These are phyloP conservation scores for Emmelina monodactyla DNA, from an alignment of 2,888 invertebrate genomes.

Conservation along the genomic window DNA sequence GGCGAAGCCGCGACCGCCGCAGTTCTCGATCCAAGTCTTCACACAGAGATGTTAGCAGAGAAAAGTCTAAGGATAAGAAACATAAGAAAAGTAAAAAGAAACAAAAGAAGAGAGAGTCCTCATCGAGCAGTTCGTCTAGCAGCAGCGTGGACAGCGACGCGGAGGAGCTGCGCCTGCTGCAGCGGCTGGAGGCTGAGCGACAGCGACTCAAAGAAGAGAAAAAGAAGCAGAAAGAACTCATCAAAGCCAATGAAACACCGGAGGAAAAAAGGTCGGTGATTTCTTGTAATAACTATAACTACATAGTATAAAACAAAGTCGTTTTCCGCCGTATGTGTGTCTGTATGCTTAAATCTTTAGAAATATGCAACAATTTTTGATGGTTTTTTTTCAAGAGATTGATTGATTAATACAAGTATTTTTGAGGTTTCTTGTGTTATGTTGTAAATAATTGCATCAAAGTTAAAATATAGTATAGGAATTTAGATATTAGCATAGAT, in stretches of 20 bases:
- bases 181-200: constrained; percentile 77
- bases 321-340: too few relatives aligned
- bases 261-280: constrained; percentile 87
- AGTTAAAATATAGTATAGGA: not conserved
- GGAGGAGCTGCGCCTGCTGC: constrained; percentile 71
- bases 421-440: too few relatives aligned
- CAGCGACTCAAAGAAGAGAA: constrained; percentile 70
- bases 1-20: constrained; percentile 21
- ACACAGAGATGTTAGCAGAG: constrained; percentile 21
- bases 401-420: too few relatives aligned
- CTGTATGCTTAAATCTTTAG: too few relatives aligned
- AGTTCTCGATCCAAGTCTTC: constrained; percentile 21
- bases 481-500: too few relatives aligned
- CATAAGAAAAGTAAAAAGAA: constrained; percentile 28
- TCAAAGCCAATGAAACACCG: constrained; percentile 92
- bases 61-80: constrained; percentile 19
- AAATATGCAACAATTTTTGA: too few relatives aligned
- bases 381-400: too few relatives aligned
- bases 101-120: constrained; percentile 30
- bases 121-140: constrained; percentile 31
- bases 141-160: constrained; percentile 51
- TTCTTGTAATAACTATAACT: too few relatives aligned
- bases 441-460: too few relatives aligned
- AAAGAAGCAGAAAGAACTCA: constrained; percentile 73
- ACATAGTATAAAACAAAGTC: too few relatives aligned